Evolutionary conservation across 1,140 invertebrate genomes (phyloP), one percentile per base, ranked within the genome.

Genomic region (Drosophila micromelanica): DNA sequence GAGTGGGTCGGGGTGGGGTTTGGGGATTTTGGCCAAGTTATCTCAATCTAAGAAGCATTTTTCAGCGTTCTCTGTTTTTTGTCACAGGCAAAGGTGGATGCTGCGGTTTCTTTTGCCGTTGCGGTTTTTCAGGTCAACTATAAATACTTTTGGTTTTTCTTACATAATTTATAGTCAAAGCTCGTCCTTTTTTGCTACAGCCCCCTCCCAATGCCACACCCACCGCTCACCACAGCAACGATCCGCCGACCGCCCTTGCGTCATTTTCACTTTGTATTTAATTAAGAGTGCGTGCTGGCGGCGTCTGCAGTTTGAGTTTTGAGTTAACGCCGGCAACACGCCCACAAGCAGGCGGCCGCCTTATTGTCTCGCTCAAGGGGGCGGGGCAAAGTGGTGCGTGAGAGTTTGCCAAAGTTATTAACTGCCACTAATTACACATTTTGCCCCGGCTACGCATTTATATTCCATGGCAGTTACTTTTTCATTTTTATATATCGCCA

Each of bases 381-480:
- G 46, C 4, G 11, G 20, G 13, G 20, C 20, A 23, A 37, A 17
- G 45, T 32, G 57, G 30, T 17, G 17, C 69, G 78, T 80, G 74
- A 77, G 65, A 80, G 76, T 64, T 79, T 72, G 77, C 71, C 42
- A 82, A 82, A 82, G 79, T 82, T 82, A 82, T 82, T 82, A 82
- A 82, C 80, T 84, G 79, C 80, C 71, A 64, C 80, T 82, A 82
- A 82, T 82, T 82, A 82, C 74, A 68, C 80, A 82, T 78, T 81
- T 82, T 54, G 77, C 59, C 62, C 64, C 69, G 70, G 73, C 76
- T 69, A 80, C 77, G 77, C 71, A 81, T 81, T 81, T 81, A 81
- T 81, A 81, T 81, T 77, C 79, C 81, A 69, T 64, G 73, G 46
- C 62, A 65, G 61, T 72, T 52, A 65, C 69, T 65, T 61, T 67